Evolutionary conservation across 2,888 invertebrate species (phyloP), one percentile per base, ranked within the genome.

Genomic region (Tetanocera ferruginea): DNA sequence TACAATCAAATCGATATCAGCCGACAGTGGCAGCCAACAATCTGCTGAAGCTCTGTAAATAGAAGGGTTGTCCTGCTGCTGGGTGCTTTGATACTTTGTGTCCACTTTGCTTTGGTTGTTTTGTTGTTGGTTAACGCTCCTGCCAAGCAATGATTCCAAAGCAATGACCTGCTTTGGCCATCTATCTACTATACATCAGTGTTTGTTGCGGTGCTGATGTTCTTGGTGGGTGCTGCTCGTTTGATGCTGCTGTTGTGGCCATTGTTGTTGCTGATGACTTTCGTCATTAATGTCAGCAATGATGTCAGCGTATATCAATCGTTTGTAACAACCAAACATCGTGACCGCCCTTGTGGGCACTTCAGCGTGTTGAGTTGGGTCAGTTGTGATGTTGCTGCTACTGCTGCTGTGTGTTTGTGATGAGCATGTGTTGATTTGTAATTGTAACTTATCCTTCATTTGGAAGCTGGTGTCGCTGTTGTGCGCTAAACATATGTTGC

Each of bases 221-320:
- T 31, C 11, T 71, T 17, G 28, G 23, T 70, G 23, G 73, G 11
- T 52, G 43, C 37, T 66, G 19, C 0, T 57, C 43, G 34, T 55
- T 57, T 37, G n/a, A 23, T 60, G 73, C 25, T 43, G 43, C 43
- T 69, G 55, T 8, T 23, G 25, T 71, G 17, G 49, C 62, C 11
- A 64, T 28, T 66, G 57, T 34, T 67, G 28, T 34, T 25, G 66
- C 67, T 78, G 76, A 70, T 81, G 79, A 74, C 64, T 79, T 81
- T 76, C 75, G 78, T 80, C 81, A 79, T 81, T 81, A 81, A 79
- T 79, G 80, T 79, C 80, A 78, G 57, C 78, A 78, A 69, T 77
- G 76, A 76, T 74, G 76, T 76, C 73, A 76, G 77, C 67, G 64
- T 62, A 71, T 69, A 28, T 72, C 23, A 28, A 49, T 52, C 49